Percentiles rank a stretch among this genome's conserved stretches.
Evolutionary conservation across 2,113 vertebrate species (phyloP).

Genomic region (Ellobius talpinus): DNA sequence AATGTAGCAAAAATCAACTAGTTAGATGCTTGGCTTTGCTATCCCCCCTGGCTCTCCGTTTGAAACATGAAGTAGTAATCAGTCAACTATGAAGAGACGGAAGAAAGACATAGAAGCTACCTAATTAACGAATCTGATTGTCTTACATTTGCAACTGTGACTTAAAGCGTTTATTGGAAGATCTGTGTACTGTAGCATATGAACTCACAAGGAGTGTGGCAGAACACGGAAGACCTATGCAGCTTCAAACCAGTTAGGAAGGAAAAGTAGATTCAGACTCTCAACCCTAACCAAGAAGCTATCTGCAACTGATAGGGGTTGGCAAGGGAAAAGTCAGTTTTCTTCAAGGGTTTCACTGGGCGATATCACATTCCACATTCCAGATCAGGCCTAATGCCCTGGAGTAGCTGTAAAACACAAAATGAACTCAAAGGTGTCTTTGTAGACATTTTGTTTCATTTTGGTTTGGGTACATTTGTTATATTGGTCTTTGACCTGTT

Average conservation of each 20-base stretch:
- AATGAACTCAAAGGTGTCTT: not conserved
- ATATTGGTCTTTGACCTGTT: not conserved
- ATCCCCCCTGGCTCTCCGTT: not conserved
- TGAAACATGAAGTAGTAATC: conserved; percentile 41
- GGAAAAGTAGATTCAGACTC: not conserved
- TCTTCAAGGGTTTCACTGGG: not conserved
- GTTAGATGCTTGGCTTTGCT: conserved; percentile 58
- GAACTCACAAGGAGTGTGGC: not conserved
- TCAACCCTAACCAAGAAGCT: too few species aligned
- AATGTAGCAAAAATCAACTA: conserved; percentile 31
- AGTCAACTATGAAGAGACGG: conserved; percentile 52
- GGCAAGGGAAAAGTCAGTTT: not conserved
- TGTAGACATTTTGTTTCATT: not conserved
- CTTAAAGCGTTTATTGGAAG: not conserved
- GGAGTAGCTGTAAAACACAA: not conserved
- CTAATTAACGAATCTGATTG: conserved; percentile 35
- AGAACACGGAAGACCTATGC: not conserved
- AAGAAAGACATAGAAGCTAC: conserved; percentile 8
- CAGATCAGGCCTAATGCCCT: not conserved
- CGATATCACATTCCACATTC: not conserved
- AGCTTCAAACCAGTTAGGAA: not conserved
- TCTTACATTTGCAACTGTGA: conserved; percentile 5
- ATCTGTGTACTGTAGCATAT: not conserved
- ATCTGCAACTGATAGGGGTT: not conserved
- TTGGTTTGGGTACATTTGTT: not conserved